A percentile compares a stretch with the other conserved stretches of the same genome.
phyloP scores from a whole-genome alignment of 2,888 invertebrate species.

The Zaprionus bogoriensis region DNA sequence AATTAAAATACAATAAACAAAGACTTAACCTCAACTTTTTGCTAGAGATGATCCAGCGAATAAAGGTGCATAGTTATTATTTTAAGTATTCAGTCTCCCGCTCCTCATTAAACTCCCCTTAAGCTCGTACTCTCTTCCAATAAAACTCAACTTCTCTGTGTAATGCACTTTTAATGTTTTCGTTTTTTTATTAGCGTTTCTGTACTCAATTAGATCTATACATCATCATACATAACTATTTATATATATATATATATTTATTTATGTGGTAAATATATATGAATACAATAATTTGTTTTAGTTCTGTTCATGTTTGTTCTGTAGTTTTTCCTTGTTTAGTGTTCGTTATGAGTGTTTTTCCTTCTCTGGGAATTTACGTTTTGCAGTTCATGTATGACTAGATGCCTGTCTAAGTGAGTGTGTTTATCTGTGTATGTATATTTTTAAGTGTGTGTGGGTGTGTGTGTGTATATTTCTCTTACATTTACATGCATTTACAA shows the following conservation, averaged over 20 bases:
- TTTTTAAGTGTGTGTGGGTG: conserved; percentile 40
- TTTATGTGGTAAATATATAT: conserved; percentile 75
- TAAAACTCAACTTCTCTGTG: conserved; percentile 20
- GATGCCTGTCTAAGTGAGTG: conserved; percentile 32
- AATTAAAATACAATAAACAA: too few relatives aligned
- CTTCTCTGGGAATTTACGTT: conserved; percentile 6
- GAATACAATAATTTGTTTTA: conserved; percentile 74
- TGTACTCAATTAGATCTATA: conserved; percentile 74
- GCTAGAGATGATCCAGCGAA: too few relatives aligned
- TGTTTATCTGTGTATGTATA: conserved; percentile 24
- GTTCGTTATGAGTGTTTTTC: conserved; percentile 11
- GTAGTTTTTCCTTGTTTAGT: conserved; percentile 23
- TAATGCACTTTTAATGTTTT: conserved; percentile 72
- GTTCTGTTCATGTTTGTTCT: conserved; percentile 39
- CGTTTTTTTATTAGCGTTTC: conserved; percentile 73
- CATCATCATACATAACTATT: conserved; percentile 78
- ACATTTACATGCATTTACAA: conserved; percentile 83
- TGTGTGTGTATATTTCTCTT: conserved; percentile 66
- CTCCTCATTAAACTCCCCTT: not conserved
- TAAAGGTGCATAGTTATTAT: not conserved
- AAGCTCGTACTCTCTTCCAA: too few relatives aligned
- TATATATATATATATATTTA: conserved; percentile 62
- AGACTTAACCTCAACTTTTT: too few relatives aligned
- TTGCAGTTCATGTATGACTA: conserved; percentile 18
- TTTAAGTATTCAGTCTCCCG: not conserved